Conservation (phyloP, 2,113 vertebrate genomes). For the Equus quagga region DNA sequence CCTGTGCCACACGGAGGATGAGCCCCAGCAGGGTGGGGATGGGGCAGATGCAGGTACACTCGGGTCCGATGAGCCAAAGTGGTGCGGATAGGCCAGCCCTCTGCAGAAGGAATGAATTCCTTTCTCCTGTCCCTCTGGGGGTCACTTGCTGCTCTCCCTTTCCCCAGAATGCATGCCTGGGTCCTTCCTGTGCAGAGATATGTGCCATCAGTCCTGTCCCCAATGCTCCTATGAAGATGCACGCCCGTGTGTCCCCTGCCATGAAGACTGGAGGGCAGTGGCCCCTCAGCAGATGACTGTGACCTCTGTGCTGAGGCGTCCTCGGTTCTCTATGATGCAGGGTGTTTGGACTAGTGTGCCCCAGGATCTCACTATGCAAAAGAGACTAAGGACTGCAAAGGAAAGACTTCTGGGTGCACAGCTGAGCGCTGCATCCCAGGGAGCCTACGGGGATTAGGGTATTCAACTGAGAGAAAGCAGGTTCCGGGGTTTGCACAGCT, state of each 20-base stretch:
- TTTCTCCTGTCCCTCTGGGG: neutral
- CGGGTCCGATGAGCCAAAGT: neutral
- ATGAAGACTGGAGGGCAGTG: slow-evolving; percentile 89
- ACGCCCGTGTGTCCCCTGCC: slow-evolving; percentile 89
- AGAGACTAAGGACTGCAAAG: slow-evolving; percentile 88
- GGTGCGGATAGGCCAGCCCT: neutral
- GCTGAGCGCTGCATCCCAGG: fast-evolving
- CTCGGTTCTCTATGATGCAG: slow-evolving; percentile 86
- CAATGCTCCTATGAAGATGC: slow-evolving; percentile 85
- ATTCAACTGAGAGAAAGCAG: neutral
- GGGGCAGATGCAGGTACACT: neutral
- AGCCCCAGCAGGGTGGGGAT: no score
- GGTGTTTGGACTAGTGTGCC: slow-evolving; percentile 90
- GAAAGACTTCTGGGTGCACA: slow-evolving; percentile 60
- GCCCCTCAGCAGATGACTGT: slow-evolving; percentile 91
- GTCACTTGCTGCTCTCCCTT: neutral
- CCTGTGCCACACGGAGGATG: neutral
- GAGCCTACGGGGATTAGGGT: neutral
- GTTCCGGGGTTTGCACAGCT: neutral
- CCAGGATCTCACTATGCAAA: slow-evolving; percentile 87
- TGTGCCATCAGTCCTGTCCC: slow-evolving; percentile 91
- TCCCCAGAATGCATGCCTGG: slow-evolving; percentile 88
- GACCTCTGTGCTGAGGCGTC: slow-evolving; percentile 78
- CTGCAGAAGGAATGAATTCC: neutral
- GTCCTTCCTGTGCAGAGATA: slow-evolving; percentile 88